These are phyloP conservation scores for Hirtodrosophila trivittata DNA, from an alignment of 2,888 invertebrate species.

Conservation along the genomic window DNA sequence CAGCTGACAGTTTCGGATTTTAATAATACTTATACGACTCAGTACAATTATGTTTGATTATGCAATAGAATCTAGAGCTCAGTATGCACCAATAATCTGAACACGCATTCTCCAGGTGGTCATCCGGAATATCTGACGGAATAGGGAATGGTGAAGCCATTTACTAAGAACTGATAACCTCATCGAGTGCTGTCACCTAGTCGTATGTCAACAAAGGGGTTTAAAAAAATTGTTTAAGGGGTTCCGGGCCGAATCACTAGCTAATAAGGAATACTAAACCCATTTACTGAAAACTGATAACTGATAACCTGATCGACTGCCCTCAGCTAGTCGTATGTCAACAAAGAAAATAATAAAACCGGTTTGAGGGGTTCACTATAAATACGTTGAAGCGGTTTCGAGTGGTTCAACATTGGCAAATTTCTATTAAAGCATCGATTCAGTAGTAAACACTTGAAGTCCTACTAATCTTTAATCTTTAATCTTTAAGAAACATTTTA, in stretches of 20 bases:
- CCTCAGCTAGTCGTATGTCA: slow-evolving; percentile 40
- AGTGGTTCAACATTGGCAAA: slow-evolving; percentile 58
- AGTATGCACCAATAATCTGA: slow-evolving; percentile 21
- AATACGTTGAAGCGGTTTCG: slow-evolving; percentile 51
- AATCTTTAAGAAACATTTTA: background rate
- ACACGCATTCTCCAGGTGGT: slow-evolving; percentile 49
- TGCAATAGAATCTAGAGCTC: slow-evolving; percentile 19
- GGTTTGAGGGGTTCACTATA: slow-evolving; percentile 45
- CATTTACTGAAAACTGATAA: slow-evolving; percentile 53
- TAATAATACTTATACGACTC: background rate
- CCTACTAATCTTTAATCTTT: slow-evolving; percentile 65
- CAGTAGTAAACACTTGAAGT: slow-evolving; percentile 32
- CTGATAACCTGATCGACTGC: slow-evolving; percentile 66
- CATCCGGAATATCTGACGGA: slow-evolving; percentile 7
- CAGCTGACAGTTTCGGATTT: slow-evolving; percentile 23
- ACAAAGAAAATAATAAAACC: slow-evolving; percentile 48
- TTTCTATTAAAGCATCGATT: slow-evolving; percentile 58
- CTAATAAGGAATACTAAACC: slow-evolving; percentile 23
- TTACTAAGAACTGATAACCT: slow-evolving; percentile 41
- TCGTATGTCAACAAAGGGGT: slow-evolving; percentile 36
- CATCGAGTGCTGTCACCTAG: slow-evolving; percentile 46
- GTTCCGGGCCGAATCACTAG: too few relatives aligned
- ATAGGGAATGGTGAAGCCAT: background rate
- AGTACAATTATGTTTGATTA: slow-evolving; percentile 10
- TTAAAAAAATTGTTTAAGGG: slow-evolving; percentile 57